Percentiles rank a stretch among this genome's conserved stretches.
phyloP scores from a whole-genome alignment of 2,797 vertebrate genomes.

The Crocodylus rhombifer region DNA sequence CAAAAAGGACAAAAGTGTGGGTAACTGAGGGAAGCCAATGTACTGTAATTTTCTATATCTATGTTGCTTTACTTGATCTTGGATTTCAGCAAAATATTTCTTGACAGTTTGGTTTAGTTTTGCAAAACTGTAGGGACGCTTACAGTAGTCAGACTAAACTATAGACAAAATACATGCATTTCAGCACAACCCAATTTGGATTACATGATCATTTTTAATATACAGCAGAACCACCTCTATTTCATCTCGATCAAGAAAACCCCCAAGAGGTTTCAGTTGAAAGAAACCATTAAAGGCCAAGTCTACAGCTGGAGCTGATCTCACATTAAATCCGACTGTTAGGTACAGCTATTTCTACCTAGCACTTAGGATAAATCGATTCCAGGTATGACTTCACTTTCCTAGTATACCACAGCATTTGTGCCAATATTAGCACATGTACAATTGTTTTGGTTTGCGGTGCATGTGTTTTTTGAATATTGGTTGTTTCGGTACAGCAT shows the following conservation, averaged over 20 bases:
- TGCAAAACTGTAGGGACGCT: background rate
- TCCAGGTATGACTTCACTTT: background rate
- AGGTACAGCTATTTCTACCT: background rate
- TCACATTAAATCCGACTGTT: background rate
- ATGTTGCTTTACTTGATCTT: background rate
- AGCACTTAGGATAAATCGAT: accelerated
- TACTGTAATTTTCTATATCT: accelerated
- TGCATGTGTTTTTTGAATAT: background rate
- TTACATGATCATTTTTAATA: background rate
- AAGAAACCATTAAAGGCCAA: background rate
- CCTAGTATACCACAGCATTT: background rate
- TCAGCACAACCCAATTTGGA: background rate
- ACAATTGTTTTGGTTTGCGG: background rate
- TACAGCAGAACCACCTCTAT: background rate
- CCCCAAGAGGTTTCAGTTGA: background rate
- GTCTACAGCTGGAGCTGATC: conserved; percentile 23
- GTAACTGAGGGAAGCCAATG: background rate
- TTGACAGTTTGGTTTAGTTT: background rate
- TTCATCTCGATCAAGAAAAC: conserved; percentile 24
- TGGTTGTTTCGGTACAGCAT: background rate
- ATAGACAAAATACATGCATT: background rate
- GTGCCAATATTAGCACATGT: background rate
- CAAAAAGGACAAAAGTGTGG: background rate
- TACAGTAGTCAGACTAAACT: background rate
- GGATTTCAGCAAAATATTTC: background rate